Base-by-base conservation (phyloP, 2,888 invertebrate genomes). In the Drosophila koepferae region DNA sequence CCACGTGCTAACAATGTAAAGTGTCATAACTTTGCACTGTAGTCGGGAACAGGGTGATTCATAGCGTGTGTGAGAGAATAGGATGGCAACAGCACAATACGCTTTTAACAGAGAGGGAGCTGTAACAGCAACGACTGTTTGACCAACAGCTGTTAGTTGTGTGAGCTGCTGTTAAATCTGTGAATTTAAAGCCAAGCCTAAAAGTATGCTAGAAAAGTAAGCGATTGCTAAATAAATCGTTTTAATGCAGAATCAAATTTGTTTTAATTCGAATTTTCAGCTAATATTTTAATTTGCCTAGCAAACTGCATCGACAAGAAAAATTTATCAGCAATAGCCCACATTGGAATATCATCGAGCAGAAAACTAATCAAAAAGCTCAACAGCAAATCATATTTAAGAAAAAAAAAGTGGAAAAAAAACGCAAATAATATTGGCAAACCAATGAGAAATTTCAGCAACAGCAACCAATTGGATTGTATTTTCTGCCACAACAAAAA, bases 281-380 rank as follows among this genome's bases (percentile, higher is more conserved):
- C 49, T 23, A 38, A 28, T 41, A 28, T 12, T 54, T 28, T 53
- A 63, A 61, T 67, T 31, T 48, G 36, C 31, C n/a, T 54, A 55
- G 44, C 53, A 77, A 77, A 61, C 28, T 68, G 31, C 7, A 23
- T 16, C 41, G 48, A 60, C 40, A 65, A 72, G 44, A 61, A 16
- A 43, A 59, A 41, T 58, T 64, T 53, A 65, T 56, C 75, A 78
- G 77, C 75, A 75, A 66, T 70, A 59, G 62, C 61, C 54, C 63
- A 63, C 49, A 63, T 56, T 66, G 59, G 56, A 64, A 80, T 72
- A 74, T 46, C n/a, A 55, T 62, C 31, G 61, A 56, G 44, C 40
- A 63, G 55, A 72, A 82, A 82, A 77, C 82, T 82, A 82, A 82
- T 82, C 82, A 81, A 82, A 82, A 77, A 72, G 49, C 77, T 72